Base-by-base conservation (phyloP, 2,113 vertebrate genomes). In the Rhinogobius similis region DNA sequence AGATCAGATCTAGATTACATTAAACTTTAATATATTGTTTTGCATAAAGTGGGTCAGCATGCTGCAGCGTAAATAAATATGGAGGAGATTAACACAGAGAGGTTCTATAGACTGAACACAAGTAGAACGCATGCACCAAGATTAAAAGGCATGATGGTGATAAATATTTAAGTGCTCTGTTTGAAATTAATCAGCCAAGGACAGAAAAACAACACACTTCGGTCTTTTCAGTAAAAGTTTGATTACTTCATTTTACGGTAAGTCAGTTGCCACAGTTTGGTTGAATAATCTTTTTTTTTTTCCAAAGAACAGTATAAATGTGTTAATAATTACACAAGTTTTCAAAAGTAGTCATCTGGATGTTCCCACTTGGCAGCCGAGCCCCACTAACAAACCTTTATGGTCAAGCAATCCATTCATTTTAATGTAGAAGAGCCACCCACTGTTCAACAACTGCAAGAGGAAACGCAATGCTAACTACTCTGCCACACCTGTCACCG, bases 1-100 rank as follows among this genome's bases (percentile, higher is more conserved):
- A 50, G 63, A 68, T 79, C 70, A 38, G 63, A 79, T 44, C 72
- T 18, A 5, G 68, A 82, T 71, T 10, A 69, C 53, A 73, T 81
- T 23, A 76, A 83, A 78, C 23, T 67, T 78, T 72, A 67, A 86
- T 76, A 27, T 59, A 32, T 61, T 59, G 18, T 70, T 77, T 75
- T 7, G 32, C n/a, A 5, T 65, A 62, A 82, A 82, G 0, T 83
- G 65, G 78, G 76, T 85, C 81, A 81, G 23, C 41, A 68, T 36
- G 44, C 24, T 56, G 50, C 53, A 29, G 43, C 71, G 63, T 38
- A 48, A 39, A 71, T 67, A 38, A 52, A 82, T 72, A 72, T 55
- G 21, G 20, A 16, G 21, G 65, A 32, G 32, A 63, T 80, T 58
- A 3, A 55, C 36, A 2, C 36, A 10, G 13, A 12, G 9, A 36